Percentiles rank a stretch among this genome's conserved stretches.
These are phyloP conservation scores for Myotis vivesi DNA, from an alignment of 2,797 vertebrate genomes.

Conservation along the genomic window DNA sequence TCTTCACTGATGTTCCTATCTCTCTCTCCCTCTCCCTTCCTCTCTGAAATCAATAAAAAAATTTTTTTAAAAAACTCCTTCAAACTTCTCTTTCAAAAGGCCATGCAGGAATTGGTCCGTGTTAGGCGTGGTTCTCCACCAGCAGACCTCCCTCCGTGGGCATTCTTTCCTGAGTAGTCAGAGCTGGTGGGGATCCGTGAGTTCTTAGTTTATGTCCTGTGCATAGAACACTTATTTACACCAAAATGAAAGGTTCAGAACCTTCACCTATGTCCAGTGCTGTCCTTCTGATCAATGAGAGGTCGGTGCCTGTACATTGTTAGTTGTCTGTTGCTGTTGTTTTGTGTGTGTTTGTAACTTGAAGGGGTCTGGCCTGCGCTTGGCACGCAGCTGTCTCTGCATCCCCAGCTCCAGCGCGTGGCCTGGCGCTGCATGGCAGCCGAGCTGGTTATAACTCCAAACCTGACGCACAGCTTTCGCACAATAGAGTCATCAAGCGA, in stretches of 20 bases:
- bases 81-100: not conserved
- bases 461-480: conserved; percentile 85
- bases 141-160: not conserved
- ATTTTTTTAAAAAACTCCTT: not conserved
- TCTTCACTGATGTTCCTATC: too few species aligned
- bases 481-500: conserved; percentile 87
- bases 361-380: conserved; percentile 76
- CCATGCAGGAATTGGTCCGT: not conserved
- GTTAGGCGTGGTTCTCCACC: not conserved
- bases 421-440: conserved; percentile 71
- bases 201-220: conserved; percentile 74
- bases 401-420: conserved; percentile 71
- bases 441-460: conserved; percentile 86
- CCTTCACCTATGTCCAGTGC: conserved; percentile 78
- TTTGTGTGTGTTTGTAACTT: conserved; percentile 69
- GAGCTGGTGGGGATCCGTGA: conserved; percentile 36
- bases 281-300: conserved; percentile 76
- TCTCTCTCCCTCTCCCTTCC: too few species aligned
- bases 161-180: conserved; percentile 53
- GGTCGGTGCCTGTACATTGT: conserved; percentile 69
- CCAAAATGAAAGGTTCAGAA: conserved; percentile 73
- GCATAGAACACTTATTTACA: conserved; percentile 69
- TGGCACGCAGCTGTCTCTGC: conserved; percentile 77
- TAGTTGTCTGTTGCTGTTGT: not conserved
- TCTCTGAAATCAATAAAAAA: too few species aligned